These are phyloP conservation scores for Notolabrus celidotus DNA, from an alignment of 2,797 vertebrate species.

Conservation along the genomic window DNA sequence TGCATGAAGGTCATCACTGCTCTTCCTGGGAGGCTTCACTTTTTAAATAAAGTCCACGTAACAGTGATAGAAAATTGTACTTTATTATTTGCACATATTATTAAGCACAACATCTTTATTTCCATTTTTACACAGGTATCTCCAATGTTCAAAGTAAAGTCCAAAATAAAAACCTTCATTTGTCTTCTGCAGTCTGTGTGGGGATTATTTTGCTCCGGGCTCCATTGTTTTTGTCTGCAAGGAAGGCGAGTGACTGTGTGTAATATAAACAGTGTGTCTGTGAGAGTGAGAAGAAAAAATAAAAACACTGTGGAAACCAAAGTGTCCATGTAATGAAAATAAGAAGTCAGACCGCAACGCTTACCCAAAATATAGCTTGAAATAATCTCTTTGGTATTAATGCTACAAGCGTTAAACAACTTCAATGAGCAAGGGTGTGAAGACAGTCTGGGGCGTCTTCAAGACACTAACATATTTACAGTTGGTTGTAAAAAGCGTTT, in stretches of 20 bases:
- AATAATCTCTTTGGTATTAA: constrained; percentile 43
- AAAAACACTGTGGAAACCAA: neutral
- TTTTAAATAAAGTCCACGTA: constrained; percentile 20
- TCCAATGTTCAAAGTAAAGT: constrained; percentile 17
- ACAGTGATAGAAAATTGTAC: constrained; percentile 20
- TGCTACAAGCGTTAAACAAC: neutral
- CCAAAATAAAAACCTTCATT: constrained; percentile 13
- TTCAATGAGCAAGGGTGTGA: neutral
- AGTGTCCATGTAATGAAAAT: constrained; percentile 2
- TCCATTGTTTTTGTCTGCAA: constrained; percentile 43
- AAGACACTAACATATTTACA: constrained; percentile 1
- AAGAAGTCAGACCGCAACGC: neutral
- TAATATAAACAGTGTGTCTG: constrained; percentile 12
- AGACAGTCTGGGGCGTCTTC: neutral
- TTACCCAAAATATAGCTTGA: neutral
- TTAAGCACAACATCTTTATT: constrained; percentile 19
- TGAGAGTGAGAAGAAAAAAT: too few species aligned
- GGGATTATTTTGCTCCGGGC: constrained; percentile 19
- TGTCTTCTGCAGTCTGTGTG: neutral
- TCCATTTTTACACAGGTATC: constrained; percentile 23
- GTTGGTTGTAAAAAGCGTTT: constrained; percentile 13
- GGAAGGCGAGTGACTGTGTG: constrained; percentile 35
- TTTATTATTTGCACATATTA: constrained; percentile 44
- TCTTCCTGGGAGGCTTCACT: neutral
- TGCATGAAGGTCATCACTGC: constrained; percentile 41